A percentile compares a stretch with the other conserved stretches of the same genome.
These are phyloP conservation scores for Herpailurus yagouaroundi DNA, from an alignment of 2,113 vertebrate species.

Conservation along the genomic window DNA sequence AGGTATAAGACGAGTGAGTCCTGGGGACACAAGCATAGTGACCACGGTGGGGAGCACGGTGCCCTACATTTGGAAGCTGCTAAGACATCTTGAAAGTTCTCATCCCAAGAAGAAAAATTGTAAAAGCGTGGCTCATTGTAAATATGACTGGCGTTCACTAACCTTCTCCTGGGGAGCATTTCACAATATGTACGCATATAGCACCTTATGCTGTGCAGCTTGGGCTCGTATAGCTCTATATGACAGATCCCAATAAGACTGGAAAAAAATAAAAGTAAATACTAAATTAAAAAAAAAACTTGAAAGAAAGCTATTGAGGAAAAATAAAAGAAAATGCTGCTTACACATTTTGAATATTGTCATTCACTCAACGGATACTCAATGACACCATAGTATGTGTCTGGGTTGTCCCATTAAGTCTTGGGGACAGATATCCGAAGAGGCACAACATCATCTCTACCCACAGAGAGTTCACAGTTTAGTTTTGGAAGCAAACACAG, in stretches of 20 bases:
- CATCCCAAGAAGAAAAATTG: not conserved
- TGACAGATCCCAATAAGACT: not conserved
- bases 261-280: not conserved
- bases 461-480: not conserved
- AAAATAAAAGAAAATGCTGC: not conserved
- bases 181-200: not conserved
- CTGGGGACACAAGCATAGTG: too few species aligned
- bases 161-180: not conserved
- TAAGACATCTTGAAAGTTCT: not conserved
- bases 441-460: not conserved
- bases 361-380: not conserved
- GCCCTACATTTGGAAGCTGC: not conserved
- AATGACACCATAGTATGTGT: not conserved
- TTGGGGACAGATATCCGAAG: not conserved
- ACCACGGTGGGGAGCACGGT: accelerated
- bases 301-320: not conserved
- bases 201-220: not conserved
- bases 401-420: not conserved
- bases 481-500: not conserved
- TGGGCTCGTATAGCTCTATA: not conserved
- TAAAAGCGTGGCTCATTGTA: not conserved
- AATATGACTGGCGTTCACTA: not conserved
- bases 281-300: not conserved
- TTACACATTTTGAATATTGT: not conserved
- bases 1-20: not conserved